phyloP scores from a whole-genome alignment of 2,888 invertebrate genomes.

The Malacosoma neustria region DNA sequence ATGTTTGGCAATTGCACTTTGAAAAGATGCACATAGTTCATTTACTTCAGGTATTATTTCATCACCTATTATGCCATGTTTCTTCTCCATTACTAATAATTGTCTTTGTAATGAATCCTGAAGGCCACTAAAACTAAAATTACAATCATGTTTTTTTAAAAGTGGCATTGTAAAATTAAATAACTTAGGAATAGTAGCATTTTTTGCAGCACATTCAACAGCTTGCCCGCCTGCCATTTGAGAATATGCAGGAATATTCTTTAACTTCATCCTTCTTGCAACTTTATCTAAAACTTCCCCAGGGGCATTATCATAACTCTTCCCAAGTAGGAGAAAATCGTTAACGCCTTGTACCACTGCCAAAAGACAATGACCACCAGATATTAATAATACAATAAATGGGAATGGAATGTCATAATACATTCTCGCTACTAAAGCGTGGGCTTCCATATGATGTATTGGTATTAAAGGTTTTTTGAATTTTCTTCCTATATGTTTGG shows the following conservation, averaged over 20 bases:
- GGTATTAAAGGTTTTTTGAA: constrained; percentile 90
- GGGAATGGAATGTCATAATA: constrained; percentile 83
- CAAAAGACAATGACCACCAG: constrained; percentile 94
- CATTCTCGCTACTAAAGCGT: constrained; percentile 93
- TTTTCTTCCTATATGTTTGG: constrained; percentile 80
- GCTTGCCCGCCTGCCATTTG: constrained; percentile 88
- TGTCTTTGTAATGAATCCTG: constrained; percentile 76
- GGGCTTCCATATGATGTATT: constrained; percentile 99
- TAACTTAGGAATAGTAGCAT: constrained; percentile 76
- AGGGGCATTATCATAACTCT: constrained; percentile 88
- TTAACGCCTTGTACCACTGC: constrained; percentile 83
- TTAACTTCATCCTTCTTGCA: constrained; percentile 88
- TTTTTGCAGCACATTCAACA: constrained; percentile 85
- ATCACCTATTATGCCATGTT: constrained; percentile 76
- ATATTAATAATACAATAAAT: constrained; percentile 90
- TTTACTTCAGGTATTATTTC: constrained; percentile 81
- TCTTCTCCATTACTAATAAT: constrained; percentile 74
- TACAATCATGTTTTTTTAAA: constrained; percentile 81
- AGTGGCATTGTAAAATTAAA: constrained; percentile 82
- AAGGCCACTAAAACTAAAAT: constrained; percentile 93
- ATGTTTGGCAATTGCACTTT: constrained; percentile 83
- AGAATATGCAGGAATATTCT: constrained; percentile 83
- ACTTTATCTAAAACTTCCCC: constrained; percentile 96
- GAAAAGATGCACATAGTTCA: constrained; percentile 91
- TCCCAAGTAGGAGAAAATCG: constrained; percentile 87